Evolutionary conservation across 2,888 invertebrate species (phyloP).

Genomic region (Hydroisotoma schaefferi): DNA sequence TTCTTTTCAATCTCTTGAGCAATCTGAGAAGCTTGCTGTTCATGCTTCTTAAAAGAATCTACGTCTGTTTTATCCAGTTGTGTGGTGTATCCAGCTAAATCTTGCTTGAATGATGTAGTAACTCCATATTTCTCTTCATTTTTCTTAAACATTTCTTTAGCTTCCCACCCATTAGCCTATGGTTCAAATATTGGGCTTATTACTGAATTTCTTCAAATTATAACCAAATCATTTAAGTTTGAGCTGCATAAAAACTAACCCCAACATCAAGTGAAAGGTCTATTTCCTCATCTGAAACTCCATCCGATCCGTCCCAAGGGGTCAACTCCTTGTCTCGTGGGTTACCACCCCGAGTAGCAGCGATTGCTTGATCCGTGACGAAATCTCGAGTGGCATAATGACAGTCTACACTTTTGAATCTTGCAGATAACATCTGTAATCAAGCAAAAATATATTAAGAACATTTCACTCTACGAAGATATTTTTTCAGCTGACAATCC

Average conservation of each 20-base stretch:
- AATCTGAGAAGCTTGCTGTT: constrained; percentile 82
- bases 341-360: constrained; percentile 67
- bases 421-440: constrained; percentile 38
- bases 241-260: not conserved
- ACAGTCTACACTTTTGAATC: constrained; percentile 40
- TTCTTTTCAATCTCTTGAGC: constrained; percentile 90
- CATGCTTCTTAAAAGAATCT: constrained; percentile 70
- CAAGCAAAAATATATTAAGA: constrained; percentile 1
- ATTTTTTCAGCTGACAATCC: constrained; percentile 1
- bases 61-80: constrained; percentile 79
- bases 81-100: constrained; percentile 80
- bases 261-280: constrained; percentile 24
- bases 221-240: not conserved
- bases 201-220: not conserved
- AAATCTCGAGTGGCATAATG: constrained; percentile 47
- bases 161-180: constrained; percentile 87
- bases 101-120: constrained; percentile 85
- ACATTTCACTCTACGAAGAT: constrained; percentile 1
- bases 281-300: constrained; percentile 28
- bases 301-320: constrained; percentile 70
- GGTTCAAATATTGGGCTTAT: not conserved
- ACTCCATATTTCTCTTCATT: constrained; percentile 91
- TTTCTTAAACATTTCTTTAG: constrained; percentile 91
- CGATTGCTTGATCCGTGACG: constrained; percentile 78
- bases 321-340: constrained; percentile 74